Percentiles rank a stretch among this genome's conserved stretches.
Conservation (phyloP, 1,140 invertebrate species). For the Hermatobates lingyangjiaoensis region DNA sequence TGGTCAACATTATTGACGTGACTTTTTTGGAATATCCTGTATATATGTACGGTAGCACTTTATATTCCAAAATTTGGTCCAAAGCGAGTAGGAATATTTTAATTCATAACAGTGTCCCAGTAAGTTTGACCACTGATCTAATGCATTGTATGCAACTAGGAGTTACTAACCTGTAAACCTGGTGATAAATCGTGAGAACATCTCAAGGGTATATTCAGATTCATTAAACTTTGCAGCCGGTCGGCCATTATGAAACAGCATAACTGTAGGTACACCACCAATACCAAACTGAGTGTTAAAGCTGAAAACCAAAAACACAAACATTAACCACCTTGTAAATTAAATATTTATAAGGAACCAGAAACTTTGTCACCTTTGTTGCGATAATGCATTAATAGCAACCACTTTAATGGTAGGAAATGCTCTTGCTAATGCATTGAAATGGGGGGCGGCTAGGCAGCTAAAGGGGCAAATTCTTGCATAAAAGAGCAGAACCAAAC, state of each 20-base stretch:
- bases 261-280: constrained; percentile 76
- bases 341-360: neutral
- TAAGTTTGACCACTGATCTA: too few relatives aligned
- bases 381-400: constrained; percentile 73
- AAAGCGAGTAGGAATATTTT: too few relatives aligned
- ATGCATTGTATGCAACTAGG: too few relatives aligned
- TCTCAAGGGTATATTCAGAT: constrained; percentile 56
- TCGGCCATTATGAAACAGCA: constrained; percentile 83
- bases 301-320: constrained; percentile 22
- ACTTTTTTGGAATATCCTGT: too few relatives aligned
- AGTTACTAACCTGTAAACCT: constrained; percentile 41
- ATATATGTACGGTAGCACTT: too few relatives aligned
- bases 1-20: too few relatives aligned
- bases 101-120: too few relatives aligned
- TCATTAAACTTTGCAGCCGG: constrained; percentile 73
- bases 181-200: constrained; percentile 62
- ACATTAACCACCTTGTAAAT: neutral
- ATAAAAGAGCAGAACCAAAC: constrained; percentile 72
- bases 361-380: constrained; percentile 42
- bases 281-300: constrained; percentile 86
- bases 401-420: constrained; percentile 75
- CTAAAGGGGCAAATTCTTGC: constrained; percentile 78
- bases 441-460: constrained; percentile 68
- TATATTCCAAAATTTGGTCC: too few relatives aligned
- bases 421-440: constrained; percentile 67